phyloP scores from a whole-genome alignment of 1,140 invertebrate species.

The Stratiolaelaps scimitus region DNA sequence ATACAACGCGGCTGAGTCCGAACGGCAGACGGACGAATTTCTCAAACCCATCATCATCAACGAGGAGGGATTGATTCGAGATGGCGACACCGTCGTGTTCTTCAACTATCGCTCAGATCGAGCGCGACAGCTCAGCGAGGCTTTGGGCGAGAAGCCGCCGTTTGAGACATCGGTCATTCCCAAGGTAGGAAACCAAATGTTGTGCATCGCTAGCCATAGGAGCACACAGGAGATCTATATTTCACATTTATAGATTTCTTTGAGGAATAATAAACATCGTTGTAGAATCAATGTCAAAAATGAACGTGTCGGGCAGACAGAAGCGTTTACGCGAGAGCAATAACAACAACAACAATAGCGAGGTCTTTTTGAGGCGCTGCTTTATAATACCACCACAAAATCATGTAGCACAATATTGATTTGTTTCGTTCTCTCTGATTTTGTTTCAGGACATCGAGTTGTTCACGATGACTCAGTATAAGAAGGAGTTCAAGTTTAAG shows the following conservation, averaged over 20 bases:
- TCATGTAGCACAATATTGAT: too few species aligned
- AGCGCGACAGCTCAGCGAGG: conserved; percentile 43
- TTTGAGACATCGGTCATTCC: conserved; percentile 41
- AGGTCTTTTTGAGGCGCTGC: too few species aligned
- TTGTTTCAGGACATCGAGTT: conserved; percentile 34
- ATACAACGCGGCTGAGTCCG: conserved; percentile 23
- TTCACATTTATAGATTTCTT: conserved; percentile 25
- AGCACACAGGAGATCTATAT: too few species aligned
- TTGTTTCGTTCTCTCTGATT: too few species aligned
- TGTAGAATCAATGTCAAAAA: too few species aligned
- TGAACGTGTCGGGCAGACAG: too few species aligned
- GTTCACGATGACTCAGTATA: conserved; percentile 45
- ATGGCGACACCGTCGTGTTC: conserved; percentile 45
- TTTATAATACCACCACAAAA: too few species aligned
- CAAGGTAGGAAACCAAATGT: conserved; percentile 26
- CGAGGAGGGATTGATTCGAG: conserved; percentile 40
- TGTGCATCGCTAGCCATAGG: too few species aligned
- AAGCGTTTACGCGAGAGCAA: too few species aligned
- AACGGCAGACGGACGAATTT: conserved; percentile 45
- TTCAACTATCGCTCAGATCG: conserved; percentile 45
- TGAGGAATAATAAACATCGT: conserved; percentile 30
- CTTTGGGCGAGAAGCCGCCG: conserved; percentile 41
- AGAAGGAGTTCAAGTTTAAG: conserved; percentile 44
- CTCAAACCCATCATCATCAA: conserved; percentile 44
- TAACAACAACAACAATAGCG: too few species aligned